Conservation (phyloP, 2,888 invertebrate genomes). For the Amitus sp. region DNA sequence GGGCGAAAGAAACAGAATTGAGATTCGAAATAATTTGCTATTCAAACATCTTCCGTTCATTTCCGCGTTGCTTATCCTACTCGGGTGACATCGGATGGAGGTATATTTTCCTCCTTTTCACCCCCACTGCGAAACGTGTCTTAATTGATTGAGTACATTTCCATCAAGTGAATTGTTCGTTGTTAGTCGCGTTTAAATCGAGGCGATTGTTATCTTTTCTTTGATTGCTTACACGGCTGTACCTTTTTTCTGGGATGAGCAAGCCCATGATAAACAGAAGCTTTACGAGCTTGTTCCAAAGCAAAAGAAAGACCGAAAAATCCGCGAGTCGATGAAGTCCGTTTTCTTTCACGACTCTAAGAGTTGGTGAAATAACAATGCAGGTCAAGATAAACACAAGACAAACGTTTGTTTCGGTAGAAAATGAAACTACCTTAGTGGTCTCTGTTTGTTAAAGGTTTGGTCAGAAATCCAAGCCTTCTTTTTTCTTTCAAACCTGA, state of each 20-base stretch:
- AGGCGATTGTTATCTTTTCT: too few species aligned
- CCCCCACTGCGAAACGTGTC: constrained; percentile 14
- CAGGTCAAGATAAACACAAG: constrained; percentile 56
- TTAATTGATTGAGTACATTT: constrained; percentile 20
- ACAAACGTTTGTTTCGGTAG: constrained; percentile 50
- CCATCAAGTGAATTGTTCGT: constrained; percentile 11
- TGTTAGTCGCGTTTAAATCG: background rate
- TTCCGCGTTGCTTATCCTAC: constrained; percentile 4
- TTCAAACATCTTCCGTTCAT: too few species aligned
- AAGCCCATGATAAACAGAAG: constrained; percentile 9
- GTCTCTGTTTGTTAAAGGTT: constrained; percentile 27
- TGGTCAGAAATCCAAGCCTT: constrained; percentile 21
- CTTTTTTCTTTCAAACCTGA: constrained; percentile 19
- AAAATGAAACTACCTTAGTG: constrained; percentile 51
- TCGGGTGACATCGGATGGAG: constrained; percentile 3
- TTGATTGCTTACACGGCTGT: too few species aligned
- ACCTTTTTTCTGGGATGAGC: constrained; percentile 1
- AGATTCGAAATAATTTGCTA: too few species aligned
- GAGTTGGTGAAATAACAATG: constrained; percentile 54
- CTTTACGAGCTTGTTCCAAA: background rate
- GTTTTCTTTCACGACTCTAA: constrained; percentile 44
- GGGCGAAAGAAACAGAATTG: too few species aligned
- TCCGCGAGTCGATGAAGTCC: constrained; percentile 49
- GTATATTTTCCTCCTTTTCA: constrained; percentile 6
- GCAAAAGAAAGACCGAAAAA: constrained; percentile 32